phyloP scores from a whole-genome alignment of 2,888 invertebrate species.

The Ypsolopha sequella region DNA sequence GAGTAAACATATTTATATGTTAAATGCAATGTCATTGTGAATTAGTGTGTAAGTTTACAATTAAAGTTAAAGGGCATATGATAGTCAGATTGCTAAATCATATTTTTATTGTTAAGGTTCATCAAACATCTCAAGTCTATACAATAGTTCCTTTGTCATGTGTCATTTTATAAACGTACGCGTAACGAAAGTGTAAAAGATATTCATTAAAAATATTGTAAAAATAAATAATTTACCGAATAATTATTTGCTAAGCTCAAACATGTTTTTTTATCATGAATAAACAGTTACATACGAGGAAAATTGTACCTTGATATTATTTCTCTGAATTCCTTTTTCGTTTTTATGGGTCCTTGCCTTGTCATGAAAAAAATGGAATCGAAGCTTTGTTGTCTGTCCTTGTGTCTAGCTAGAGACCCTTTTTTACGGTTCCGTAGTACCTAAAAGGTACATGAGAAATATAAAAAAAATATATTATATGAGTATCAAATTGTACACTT shows the following conservation, averaged over 20 bases:
- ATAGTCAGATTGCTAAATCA: slow-evolving; percentile 53
- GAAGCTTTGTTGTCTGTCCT: too few species aligned
- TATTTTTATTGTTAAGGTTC: slow-evolving; percentile 35
- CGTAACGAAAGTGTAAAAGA: slow-evolving; percentile 48
- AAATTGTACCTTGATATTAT: slow-evolving; percentile 16
- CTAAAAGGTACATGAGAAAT: too few species aligned
- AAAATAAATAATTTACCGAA: slow-evolving; percentile 49
- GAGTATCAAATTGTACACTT: too few species aligned
- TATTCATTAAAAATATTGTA: slow-evolving; percentile 54
- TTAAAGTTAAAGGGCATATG: slow-evolving; percentile 30
- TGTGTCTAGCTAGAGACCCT: too few species aligned
- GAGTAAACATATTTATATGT: slow-evolving; percentile 29
- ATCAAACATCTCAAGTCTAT: slow-evolving; percentile 59
- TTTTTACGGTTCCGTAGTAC: too few species aligned
- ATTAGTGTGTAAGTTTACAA: slow-evolving; percentile 33
- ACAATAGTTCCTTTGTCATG: slow-evolving; percentile 69
- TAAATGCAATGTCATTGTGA: slow-evolving; percentile 36
- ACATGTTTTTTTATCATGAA: slow-evolving; percentile 54
- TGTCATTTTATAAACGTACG: slow-evolving; percentile 64
- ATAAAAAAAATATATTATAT: too few species aligned
- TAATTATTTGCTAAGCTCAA: slow-evolving; percentile 67
- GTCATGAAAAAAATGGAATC: too few species aligned
- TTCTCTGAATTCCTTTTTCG: not conserved
- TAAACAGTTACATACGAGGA: slow-evolving; percentile 55
- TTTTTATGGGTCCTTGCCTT: not conserved